Evolutionary conservation across 1,140 invertebrate genomes (phyloP), one percentile per base, ranked within the genome.

Genomic region (Papilio xuthus): DNA sequence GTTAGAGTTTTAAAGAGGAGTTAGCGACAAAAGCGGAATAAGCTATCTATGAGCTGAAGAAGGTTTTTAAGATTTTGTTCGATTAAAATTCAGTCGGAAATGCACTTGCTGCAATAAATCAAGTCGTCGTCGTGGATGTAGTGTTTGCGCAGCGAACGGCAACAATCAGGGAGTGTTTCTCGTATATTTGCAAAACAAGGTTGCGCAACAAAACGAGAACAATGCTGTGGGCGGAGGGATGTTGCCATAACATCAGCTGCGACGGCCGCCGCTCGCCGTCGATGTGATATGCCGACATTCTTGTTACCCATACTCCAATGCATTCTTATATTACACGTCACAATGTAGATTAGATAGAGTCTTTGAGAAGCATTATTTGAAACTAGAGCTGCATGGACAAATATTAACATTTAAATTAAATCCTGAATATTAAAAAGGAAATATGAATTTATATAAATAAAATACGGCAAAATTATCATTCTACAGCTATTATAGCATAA

Each of bases 161-260:
- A 90, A 90, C 88, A 89, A 88, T 90, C 78, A 60, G 23, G 50
- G 84, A 81, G 78, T 82, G 82, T 84, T 81, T 78, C 82, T 81
- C 81, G 80, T 83, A 88, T 93, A 87, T 93, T 93, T 92, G 84
- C 78, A 84, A 93, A 92, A 93, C 86, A 91, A 69, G 74, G 83
- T 90, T 91, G 88, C 86, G 87, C 83, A 90, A 90, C 85, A 80
- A 82, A 88, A 84, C 80, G 80, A 81, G 90, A 92, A 93, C 90
- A 91, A 93, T 91, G 86, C 86, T 79, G 80, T 80, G 79, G 78
- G 80, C 83, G 85, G 80, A 85, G 83, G 80, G 82, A 85, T 91
- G 84, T 92, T 93, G 86, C 89, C 88, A 93, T 92, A 93, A 93
- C 85, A 93, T 85, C 71, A 70, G 71, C 78, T 73, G 69, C 84